These are phyloP conservation scores for Crotalus horridus DNA, from an alignment of 2,113 vertebrate genomes.

Conservation along the genomic window DNA sequence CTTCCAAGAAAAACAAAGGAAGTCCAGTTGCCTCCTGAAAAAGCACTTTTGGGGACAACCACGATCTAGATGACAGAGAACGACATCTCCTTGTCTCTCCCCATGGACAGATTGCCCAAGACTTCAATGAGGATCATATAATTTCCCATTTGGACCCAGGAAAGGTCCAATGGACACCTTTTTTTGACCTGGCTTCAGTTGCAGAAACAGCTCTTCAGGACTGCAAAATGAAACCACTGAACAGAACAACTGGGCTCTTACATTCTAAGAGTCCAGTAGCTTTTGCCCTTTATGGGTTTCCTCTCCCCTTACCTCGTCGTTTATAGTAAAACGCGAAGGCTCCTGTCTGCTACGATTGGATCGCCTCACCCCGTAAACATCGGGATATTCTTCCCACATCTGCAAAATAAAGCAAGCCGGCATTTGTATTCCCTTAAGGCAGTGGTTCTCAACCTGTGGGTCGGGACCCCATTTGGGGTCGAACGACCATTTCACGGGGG, in stretches of 20 bases:
- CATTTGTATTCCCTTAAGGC: background rate
- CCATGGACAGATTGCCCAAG: background rate
- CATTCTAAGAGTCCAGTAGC: conserved; percentile 3
- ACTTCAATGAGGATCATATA: conserved; percentile 5
- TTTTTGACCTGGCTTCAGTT: background rate
- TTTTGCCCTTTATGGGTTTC: conserved; percentile 1
- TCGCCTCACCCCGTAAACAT: conserved; percentile 96
- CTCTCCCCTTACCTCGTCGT: conserved; percentile 84
- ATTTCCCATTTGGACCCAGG: background rate
- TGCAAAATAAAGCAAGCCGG: conserved; percentile 70
- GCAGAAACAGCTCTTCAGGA: conserved; percentile 8
- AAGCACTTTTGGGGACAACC: too few relatives aligned
- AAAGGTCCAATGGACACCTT: background rate
- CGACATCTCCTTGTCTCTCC: background rate
- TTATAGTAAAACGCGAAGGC: conserved; percentile 92
- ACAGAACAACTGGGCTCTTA: background rate
- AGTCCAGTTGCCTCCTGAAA: too few relatives aligned
- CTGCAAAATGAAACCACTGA: conserved; percentile 5
- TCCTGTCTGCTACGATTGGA: conserved; percentile 97
- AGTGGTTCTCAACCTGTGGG: background rate
- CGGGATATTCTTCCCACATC: conserved; percentile 99
- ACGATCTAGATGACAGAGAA: too few relatives aligned
- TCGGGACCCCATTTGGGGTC: too few relatives aligned
- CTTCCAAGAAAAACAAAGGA: too few relatives aligned
- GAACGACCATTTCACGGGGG: too few relatives aligned